Conservation (phyloP, 2,113 vertebrate genomes). For the Phycodurus eques region DNA sequence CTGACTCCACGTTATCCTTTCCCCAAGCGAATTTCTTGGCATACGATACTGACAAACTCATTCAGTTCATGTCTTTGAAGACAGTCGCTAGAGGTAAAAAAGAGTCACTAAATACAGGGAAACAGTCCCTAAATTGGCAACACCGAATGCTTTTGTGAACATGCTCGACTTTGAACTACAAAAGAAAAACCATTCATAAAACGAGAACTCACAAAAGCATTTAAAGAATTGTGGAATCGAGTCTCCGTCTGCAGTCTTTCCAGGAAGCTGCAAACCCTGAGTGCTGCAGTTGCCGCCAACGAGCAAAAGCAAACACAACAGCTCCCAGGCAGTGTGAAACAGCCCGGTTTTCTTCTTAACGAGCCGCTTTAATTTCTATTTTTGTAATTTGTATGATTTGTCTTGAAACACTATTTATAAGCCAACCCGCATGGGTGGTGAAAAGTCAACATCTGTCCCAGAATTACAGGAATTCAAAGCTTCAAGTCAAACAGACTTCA, state of each 20-base stretch:
- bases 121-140: neutral
- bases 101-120: neutral
- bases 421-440: neutral
- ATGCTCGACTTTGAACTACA: neutral
- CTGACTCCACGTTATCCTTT: neutral
- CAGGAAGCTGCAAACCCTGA: neutral
- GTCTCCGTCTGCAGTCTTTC: neutral
- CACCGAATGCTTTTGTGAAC: neutral
- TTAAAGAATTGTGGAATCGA: neutral
- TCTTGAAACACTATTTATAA: neutral
- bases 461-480: neutral
- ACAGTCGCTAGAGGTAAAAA: no score
- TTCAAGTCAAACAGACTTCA: neutral
- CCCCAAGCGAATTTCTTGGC: neutral
- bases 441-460: neutral
- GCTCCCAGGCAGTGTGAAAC: neutral
- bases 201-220: neutral
- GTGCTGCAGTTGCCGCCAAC: neutral
- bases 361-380: neutral
- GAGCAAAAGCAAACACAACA: neutral
- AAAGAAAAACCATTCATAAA: neutral
- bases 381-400: neutral
- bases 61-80: neutral
- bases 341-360: neutral
- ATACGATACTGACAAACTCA: neutral